Percentiles rank a stretch among this genome's conserved stretches.
phyloP scores from a whole-genome alignment of 2,888 invertebrate species.

The Brachycybe producta region DNA sequence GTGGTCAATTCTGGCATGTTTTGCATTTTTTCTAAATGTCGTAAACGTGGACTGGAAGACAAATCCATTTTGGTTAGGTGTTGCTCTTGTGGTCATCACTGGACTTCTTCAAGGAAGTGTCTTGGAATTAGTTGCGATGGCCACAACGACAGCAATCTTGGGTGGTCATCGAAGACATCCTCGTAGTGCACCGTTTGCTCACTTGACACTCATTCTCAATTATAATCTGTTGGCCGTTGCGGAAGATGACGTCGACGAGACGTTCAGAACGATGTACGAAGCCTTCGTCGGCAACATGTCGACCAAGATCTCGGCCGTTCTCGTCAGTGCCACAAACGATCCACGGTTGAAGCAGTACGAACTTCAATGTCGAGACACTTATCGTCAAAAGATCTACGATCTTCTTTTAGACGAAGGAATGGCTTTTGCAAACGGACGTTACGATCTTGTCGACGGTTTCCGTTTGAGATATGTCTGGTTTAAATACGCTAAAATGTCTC shows the following conservation, averaged over 20 bases:
- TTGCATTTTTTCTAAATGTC: conserved; percentile 16
- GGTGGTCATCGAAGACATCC: conserved; percentile 19
- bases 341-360: conserved; percentile 17
- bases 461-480: conserved; percentile 19
- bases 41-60: conserved; percentile 19
- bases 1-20: conserved; percentile 15
- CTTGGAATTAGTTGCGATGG: conserved; percentile 20
- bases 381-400: conserved; percentile 18
- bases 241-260: conserved; percentile 20
- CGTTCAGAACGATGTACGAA: conserved; percentile 18
- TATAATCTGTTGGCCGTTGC: conserved; percentile 19
- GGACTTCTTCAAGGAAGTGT: conserved; percentile 18
- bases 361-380: conserved; percentile 15
- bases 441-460: conserved; percentile 16
- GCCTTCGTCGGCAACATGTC: conserved; percentile 19
- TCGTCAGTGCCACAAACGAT: conserved; percentile 20
- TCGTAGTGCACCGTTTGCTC: conserved; percentile 14
- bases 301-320: conserved; percentile 17
- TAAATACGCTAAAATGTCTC: conserved; percentile 14
- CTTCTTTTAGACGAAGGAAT: conserved; percentile 17
- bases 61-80: conserved; percentile 19
- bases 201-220: conserved; percentile 19
- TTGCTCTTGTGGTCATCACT: conserved; percentile 18
- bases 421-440: conserved; percentile 16
- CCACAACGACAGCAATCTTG: conserved; percentile 18